phyloP scores from a whole-genome alignment of 2,113 vertebrate species.

The Epinephelus cyanopodus region DNA sequence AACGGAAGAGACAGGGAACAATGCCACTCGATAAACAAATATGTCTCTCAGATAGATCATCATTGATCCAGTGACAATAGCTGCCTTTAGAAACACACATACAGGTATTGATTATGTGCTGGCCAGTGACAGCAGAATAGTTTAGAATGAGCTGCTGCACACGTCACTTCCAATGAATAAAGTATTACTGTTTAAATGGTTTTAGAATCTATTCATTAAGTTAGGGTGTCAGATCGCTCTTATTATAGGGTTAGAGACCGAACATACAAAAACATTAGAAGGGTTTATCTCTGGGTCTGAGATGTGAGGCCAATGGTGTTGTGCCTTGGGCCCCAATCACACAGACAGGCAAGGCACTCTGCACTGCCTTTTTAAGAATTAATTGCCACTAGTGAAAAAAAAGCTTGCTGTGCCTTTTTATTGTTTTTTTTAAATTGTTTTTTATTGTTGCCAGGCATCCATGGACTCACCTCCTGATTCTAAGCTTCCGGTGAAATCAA shows the following conservation, averaged over 20 bases:
- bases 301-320: too few species aligned
- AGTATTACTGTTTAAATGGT: not conserved
- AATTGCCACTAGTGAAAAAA: too few species aligned
- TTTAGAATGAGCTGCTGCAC: not conserved
- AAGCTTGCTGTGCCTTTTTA: too few species aligned
- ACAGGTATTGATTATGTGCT: not conserved
- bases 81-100: constrained; percentile 4
- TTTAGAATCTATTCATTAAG: not conserved
- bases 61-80: constrained; percentile 1
- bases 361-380: too few species aligned
- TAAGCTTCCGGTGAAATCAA: too few species aligned
- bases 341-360: too few species aligned
- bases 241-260: not conserved
- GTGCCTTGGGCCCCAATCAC: too few species aligned
- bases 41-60: constrained; percentile 4
- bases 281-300: too few species aligned
- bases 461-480: too few species aligned
- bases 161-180: not conserved
- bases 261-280: not conserved
- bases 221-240: not conserved
- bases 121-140: not conserved
- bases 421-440: too few species aligned
- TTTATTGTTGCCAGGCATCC: too few species aligned
- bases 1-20: constrained; percentile 11
- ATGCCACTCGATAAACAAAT: constrained; percentile 28